Evolutionary conservation across 1,140 invertebrate species (phyloP), one percentile per base, ranked within the genome.

Genomic region (Calosoma granatense): DNA sequence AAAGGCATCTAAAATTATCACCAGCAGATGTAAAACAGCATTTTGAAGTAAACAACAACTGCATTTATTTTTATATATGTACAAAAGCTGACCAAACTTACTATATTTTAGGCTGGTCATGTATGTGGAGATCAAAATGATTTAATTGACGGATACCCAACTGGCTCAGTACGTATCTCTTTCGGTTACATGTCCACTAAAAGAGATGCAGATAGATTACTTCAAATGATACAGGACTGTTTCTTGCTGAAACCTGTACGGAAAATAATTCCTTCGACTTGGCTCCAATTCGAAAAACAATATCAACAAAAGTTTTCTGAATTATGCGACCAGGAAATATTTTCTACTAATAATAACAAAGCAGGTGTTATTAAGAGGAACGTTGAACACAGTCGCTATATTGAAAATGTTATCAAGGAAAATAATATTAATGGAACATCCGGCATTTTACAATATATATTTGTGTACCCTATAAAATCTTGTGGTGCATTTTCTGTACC

Each of bases 391-490:
- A 54, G 54, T 30, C 0, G 9, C 53, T 20, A 43, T 22, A 14
- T 22, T 6, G 22, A 54, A 14, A 30, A n/a, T 19, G 47, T 1
- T 11, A 23, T 57, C 14, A 22, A 2, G 15, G 22, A 53, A 2
- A 21, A 51, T 54, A 36, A 21, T 20, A 22, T 26, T 53, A 47
- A 55, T 30, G 20, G 59, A 39, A 51, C 56, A 20, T 51, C 6
- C 15, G 63, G 59, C 30, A 55, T 54, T 57, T 68, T 83, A 43
- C 68, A 76, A 17, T 75, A 85, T 66, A 84, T 97, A 54, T 88
- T 83, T 67, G 75, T 97, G 51, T 98, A 92, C 76, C 95, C 95
- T 1, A 81, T 98, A 1, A 98, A 98, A 76, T 97, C 94, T 0
- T 97, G 94, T 75, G 89, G 79, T 1, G 81, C 85, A 26, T 87